A percentile compares a stretch with the other conserved stretches of the same genome.
Conservation (phyloP, 2,797 vertebrate species). For the Balearica regulorum region DNA sequence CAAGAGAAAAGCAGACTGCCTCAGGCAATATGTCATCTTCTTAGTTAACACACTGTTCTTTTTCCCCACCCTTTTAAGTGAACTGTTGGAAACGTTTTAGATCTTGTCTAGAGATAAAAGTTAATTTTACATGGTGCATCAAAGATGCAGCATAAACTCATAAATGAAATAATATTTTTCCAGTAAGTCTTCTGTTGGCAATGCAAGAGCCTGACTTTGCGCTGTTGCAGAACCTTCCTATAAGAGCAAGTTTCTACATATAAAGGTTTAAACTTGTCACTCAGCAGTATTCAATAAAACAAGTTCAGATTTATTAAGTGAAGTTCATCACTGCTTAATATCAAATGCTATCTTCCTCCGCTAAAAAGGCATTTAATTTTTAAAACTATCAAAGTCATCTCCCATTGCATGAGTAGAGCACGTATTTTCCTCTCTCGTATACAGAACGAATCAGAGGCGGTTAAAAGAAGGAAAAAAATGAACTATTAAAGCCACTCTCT, state of each 20-base stretch:
- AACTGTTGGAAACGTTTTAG: constrained; percentile 51
- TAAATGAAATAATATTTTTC: constrained; percentile 15
- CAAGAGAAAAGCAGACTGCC: constrained; percentile 47
- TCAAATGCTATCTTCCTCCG: neutral
- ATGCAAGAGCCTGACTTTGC: neutral
- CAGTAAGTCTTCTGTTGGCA: neutral
- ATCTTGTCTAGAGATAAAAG: constrained; percentile 59
- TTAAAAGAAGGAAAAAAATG: neutral
- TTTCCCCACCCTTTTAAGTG: constrained; percentile 45
- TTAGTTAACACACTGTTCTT: constrained; percentile 55
- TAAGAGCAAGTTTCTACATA: neutral
- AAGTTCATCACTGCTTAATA: neutral
- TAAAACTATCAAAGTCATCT: neutral
- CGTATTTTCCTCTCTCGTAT: neutral
- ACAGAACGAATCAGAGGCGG: neutral
- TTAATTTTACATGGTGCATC: constrained; percentile 55
- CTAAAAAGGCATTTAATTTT: neutral
- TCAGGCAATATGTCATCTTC: constrained; percentile 50
- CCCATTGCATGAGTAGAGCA: neutral
- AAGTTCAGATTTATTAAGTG: neutral
- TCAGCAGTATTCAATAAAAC: constrained; percentile 8
- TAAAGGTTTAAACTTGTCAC: neutral
- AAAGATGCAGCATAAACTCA: neutral
- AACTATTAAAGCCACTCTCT: neutral
- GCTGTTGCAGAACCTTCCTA: neutral